Base-by-base conservation (phyloP, 2,113 vertebrate species). In the Pithys albifrons region DNA sequence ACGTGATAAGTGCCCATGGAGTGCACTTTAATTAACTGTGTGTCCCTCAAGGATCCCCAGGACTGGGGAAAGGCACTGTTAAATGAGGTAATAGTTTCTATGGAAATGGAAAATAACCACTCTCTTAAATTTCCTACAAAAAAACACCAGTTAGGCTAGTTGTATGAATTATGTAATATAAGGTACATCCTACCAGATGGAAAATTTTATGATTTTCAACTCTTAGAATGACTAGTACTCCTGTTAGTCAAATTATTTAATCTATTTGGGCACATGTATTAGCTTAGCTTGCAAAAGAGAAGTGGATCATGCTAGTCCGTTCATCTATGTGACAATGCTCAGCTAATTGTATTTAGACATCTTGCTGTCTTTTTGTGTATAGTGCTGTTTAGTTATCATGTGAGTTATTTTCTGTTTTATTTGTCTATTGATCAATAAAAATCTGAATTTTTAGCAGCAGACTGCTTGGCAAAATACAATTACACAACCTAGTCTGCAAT, bases 231-330 rank as follows among this genome's bases (percentile, higher is more conserved):
- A 41, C 8, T 51, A 1, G 1, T 10, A 49, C 19, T 61, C 8
- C 5, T 81, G 14, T 70, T 76, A 61, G 18, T 62, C 28, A 69
- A 75, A 81, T 65, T 45, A 33, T 51, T 37, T 11, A 23, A 87
- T 52, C 17, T 15, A 23, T 52, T 75, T 89, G 54, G 85, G 15
- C 58, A 88, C 31, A 52, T 82, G 82, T 73, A 75, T 65, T 62
- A 85, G 33, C 16, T 85, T 48, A 55, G 24, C 28, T 94, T 76
- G 49, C 65, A 41, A 85, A 77, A 70, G 64, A 55, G 12, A 72
- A 5, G 2, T 73, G 61, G 23, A 58, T 57, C 37, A 14, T 6
- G 10, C 6, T 27, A 14, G 18, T 46, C 16, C 0, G 0, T 31
- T 75, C 12, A 20, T 8, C 16, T 48, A 14, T 1, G 1, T 73